phyloP scores from a whole-genome alignment of 1,140 invertebrate genomes.

The Plectus sambesii region DNA sequence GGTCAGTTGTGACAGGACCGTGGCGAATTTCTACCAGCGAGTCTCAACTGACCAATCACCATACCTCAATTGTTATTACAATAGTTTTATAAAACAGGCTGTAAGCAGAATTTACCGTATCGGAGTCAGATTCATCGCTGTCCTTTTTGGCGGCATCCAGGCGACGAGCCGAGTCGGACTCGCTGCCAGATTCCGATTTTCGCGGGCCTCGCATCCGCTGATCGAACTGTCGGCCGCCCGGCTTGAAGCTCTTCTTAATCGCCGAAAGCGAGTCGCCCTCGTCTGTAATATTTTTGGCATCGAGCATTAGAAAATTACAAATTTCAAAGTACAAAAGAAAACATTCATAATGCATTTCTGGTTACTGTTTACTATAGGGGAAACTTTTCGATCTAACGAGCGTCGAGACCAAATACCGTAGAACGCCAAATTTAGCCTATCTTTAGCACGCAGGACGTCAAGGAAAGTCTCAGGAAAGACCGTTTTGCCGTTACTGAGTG shows the following conservation, averaged over 20 bases:
- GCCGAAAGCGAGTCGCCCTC: slow-evolving; percentile 29
- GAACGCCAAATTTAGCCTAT: too few species aligned
- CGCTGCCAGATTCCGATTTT: slow-evolving; percentile 9
- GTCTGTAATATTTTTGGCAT: slow-evolving; percentile 6
- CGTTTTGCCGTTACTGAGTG: too few species aligned
- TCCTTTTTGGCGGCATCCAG: slow-evolving; percentile 1
- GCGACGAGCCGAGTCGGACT: slow-evolving; percentile 1
- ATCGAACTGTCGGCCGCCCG: slow-evolving; percentile 4
- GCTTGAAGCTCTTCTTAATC: slow-evolving; percentile 26
- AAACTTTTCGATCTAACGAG: background rate
- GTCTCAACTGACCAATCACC: too few species aligned
- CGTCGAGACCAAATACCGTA: too few species aligned
- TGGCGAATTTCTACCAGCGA: too few species aligned
- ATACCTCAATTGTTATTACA: too few species aligned
- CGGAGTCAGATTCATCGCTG: slow-evolving; percentile 1
- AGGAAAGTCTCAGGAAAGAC: too few species aligned
- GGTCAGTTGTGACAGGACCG: too few species aligned
- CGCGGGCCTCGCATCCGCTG: slow-evolving; percentile 1
- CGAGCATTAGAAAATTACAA: slow-evolving; percentile 15
- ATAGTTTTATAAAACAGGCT: slow-evolving; percentile 14
- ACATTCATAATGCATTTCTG: background rate
- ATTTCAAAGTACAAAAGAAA: slow-evolving; percentile 1
- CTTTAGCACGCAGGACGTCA: too few species aligned
- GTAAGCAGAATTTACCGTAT: slow-evolving; percentile 6
- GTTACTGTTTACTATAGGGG: background rate